Evolutionary conservation across 2,113 vertebrate species (phyloP), one percentile per base, ranked within the genome.

Genomic region (Saguinus midas): DNA sequence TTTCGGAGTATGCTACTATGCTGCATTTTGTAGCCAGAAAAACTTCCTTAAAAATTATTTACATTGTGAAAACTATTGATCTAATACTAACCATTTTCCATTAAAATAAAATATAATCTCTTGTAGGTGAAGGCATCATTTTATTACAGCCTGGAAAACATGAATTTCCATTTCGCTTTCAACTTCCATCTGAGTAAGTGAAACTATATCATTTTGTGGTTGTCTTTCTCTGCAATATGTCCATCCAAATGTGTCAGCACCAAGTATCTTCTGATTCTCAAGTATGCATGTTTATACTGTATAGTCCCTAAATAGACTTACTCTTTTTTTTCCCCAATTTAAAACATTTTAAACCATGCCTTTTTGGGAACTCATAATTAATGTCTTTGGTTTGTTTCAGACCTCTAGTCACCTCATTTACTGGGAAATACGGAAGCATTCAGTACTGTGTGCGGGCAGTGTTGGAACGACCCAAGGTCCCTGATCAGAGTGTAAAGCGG

Each of bases 141-240:
- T 98, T 98, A 48, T 93, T 99, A 40, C 98, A 98, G 57, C 95
- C 98, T 95, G 99, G 99, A 90, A 99, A 98, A 94, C 98, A 99
- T 0, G 98, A 98, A 97, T 99, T 99, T 97, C 99, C 98, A 2
- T 99, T 99, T 97, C 98, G 98, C 95, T 99, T 99, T 97, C 99
- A 98, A 27, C 98, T 99, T 61, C 99, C 99, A 70, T 98, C 98
- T 90, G 98, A 98, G 99, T 99, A 98, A 99, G 99, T 98, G 73
- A 91, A 96, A 18, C 89, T 61, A 20, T 57, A 4, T 76, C 75
- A 35, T 45, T 55, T 14, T 87, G 48, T n/a, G 57, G 8, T 66
- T 0, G 61, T 80, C 55, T 91, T 35, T 94, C 92, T 64, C 92
- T 81, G 70, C 79, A 75, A 9, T 43, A 4, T 23, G 27, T 17